Base-by-base conservation (phyloP, 2,888 invertebrate genomes). In the Gibbula magus region DNA sequence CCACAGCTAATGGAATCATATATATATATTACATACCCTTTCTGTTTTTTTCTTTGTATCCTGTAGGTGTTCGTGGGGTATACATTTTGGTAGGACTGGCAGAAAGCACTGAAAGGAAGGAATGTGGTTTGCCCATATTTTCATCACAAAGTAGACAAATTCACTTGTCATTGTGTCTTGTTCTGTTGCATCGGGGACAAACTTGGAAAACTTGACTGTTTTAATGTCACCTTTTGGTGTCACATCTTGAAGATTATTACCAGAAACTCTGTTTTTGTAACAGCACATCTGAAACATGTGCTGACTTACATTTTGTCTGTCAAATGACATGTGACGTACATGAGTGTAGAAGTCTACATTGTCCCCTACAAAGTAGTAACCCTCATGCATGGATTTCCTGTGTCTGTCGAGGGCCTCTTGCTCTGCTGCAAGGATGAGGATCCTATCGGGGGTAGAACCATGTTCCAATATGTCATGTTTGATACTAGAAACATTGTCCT, bases 301-400 rank as follows among this genome's bases (percentile, higher is more conserved):
- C 18, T 67, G 67, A 32, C 67, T 67, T 29, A 10, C 29, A 18
- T 67, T 73, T 67, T 82, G 82, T 20, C 76, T 80, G 13, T 18
- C 39, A n/a, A 78, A 18, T 13, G 82, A 79, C 83, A 83, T 82
- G 22, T 82, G 77, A 10, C 83, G 54, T 0, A 83, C 83, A 45
- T 74, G 75, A 18, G 82, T 84, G 18, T 52, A 29, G 78, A 84
- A 76, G 20, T 84, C 82, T 2, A 82, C 84, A 81, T 84, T 84
- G 74, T 82, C 82, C 2, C 84, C 84, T 22, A 84, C 81, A 81
- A 84, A 84, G 51, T 84, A 84, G 29, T 54, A 84, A 1, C 82
- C 84, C 20, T 45, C 45, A 10, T 45, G 45, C 45, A 45, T 45
- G 45, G 45, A 10, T 45, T 45, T 45, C 45, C 45, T 45, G 45